Evolutionary conservation across 2,113 vertebrate genomes (phyloP).

Genomic region (Coracopsis vasa): DNA sequence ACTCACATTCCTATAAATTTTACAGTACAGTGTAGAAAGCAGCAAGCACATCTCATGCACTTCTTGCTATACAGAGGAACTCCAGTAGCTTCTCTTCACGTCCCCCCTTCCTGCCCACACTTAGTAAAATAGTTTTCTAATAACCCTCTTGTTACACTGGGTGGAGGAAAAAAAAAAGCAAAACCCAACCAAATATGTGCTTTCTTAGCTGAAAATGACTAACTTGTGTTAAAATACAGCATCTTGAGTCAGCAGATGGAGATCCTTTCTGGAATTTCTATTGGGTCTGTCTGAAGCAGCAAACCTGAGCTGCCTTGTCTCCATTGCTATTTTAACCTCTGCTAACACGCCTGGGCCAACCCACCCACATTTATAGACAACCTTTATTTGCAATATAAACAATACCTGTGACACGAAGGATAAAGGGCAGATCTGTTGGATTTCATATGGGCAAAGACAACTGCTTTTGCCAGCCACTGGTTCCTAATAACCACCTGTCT

Average conservation of each 20-base stretch:
- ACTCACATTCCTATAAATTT: not conserved
- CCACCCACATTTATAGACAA: conserved; percentile 5
- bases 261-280: not conserved
- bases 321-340: conserved; percentile 9
- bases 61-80: not conserved
- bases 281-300: not conserved
- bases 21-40: not conserved
- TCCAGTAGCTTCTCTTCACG: not conserved
- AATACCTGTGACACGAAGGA: not conserved
- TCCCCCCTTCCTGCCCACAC: not conserved
- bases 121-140: not conserved
- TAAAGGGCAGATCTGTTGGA: conserved; percentile 3
- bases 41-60: not conserved
- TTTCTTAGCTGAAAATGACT: not conserved
- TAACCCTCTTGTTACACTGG: not conserved
- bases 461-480: not conserved
- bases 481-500: conserved; percentile 4
- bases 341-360: not conserved
- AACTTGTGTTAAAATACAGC: not conserved
- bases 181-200: not conserved
- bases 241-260: not conserved
- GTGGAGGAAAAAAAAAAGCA: not conserved
- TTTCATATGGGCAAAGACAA: not conserved
- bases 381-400: conserved; percentile 40
- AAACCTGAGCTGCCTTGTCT: not conserved